Conservation (phyloP, 2,888 invertebrate species). For the Mythimna vitellina region DNA sequence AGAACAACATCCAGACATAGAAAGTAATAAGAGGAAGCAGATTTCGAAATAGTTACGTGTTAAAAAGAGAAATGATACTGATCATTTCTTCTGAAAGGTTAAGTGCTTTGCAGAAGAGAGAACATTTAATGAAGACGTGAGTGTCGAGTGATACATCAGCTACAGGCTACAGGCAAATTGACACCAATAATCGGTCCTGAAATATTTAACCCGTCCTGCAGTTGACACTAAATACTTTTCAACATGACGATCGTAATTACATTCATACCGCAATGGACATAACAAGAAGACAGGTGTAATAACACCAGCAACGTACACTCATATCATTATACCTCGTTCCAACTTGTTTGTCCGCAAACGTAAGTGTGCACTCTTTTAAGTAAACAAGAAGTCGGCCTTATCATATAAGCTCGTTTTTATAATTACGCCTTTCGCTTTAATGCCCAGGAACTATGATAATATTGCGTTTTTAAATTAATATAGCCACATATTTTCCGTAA, state of each 20-base stretch:
- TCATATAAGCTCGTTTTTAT: conserved; percentile 46
- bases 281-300: conserved; percentile 43
- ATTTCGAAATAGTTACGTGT: neutral
- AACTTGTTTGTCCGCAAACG: conserved; percentile 33
- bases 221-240: conserved; percentile 39
- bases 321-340: conserved; percentile 33
- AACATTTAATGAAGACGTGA: conserved; percentile 19
- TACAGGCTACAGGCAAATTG: conserved; percentile 19
- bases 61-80: neutral
- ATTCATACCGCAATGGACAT: conserved; percentile 42
- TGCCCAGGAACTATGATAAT: conserved; percentile 56
- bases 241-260: conserved; percentile 30
- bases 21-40: neutral
- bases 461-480: conserved; percentile 55
- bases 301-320: conserved; percentile 33
- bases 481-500: conserved; percentile 48
- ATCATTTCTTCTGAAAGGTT: neutral
- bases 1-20: neutral
- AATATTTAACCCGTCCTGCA: conserved; percentile 20
- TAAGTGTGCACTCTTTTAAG: conserved; percentile 46
- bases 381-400: conserved; percentile 61
- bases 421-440: conserved; percentile 61
- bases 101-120: conserved; percentile 4
- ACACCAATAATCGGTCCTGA: conserved; percentile 17
- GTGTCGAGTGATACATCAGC: conserved; percentile 15